phyloP scores from a whole-genome alignment of 2,888 invertebrate genomes.

The Drosophila nigricruria region DNA sequence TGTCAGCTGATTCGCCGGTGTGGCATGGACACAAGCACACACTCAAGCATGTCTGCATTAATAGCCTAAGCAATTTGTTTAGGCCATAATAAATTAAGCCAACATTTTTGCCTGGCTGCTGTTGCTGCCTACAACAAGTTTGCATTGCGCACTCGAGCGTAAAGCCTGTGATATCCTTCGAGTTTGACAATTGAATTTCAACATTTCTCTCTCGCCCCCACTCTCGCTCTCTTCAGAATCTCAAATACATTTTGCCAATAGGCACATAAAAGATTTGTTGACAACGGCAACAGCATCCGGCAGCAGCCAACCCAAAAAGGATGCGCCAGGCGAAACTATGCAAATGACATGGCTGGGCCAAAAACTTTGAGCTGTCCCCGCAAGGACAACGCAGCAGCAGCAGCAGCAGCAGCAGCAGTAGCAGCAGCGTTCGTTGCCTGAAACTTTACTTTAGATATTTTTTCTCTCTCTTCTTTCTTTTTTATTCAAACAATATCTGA shows the following conservation, averaged over 20 bases:
- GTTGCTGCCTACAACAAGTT: slow-evolving; percentile 19
- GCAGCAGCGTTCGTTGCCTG: slow-evolving; percentile 15
- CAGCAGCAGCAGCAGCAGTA: slow-evolving; percentile 6
- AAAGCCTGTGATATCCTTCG: slow-evolving; percentile 75
- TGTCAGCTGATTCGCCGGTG: slow-evolving; percentile 60
- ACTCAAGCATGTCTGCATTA: slow-evolving; percentile 29
- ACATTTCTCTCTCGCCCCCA: slow-evolving; percentile 16
- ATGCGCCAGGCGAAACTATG: slow-evolving; percentile 64
- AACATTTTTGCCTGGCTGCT: slow-evolving; percentile 51
- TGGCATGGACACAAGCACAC: slow-evolving; percentile 30
- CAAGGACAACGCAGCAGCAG: slow-evolving; percentile 40
- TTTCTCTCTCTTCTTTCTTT: not conserved
- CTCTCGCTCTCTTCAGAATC: slow-evolving; percentile 1
- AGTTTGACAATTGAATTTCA: slow-evolving; percentile 77
- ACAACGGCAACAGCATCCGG: slow-evolving; percentile 69
- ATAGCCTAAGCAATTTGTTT: slow-evolving; percentile 61
- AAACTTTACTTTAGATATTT: slow-evolving; percentile 24
- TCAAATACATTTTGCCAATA: slow-evolving; percentile 72
- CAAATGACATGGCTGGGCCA: slow-evolving; percentile 77
- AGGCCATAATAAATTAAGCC: slow-evolving; percentile 68
- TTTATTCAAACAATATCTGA: slow-evolving; percentile 53
- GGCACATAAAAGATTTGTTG: slow-evolving; percentile 80
- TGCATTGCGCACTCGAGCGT: slow-evolving; percentile 64
- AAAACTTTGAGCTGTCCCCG: slow-evolving; percentile 63
- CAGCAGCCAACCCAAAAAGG: slow-evolving; percentile 35